Evolutionary conservation across 2,113 vertebrate genomes (phyloP).

Genomic region (Carlito syrichta): DNA sequence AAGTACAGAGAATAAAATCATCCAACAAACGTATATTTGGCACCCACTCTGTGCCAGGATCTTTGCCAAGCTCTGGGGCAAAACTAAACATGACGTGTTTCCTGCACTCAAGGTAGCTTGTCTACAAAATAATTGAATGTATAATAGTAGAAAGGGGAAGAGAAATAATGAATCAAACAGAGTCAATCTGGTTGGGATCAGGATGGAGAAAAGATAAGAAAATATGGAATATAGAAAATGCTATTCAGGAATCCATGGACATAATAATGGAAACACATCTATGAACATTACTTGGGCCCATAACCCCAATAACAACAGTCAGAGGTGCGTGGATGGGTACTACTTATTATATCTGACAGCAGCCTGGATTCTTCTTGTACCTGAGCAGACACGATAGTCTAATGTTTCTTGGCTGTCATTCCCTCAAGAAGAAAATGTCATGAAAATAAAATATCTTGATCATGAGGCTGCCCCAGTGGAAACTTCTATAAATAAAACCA

Average conservation of each 20-base stretch:
- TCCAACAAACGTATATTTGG: not conserved
- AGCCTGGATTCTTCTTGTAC: not conserved
- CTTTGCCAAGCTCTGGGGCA: not conserved
- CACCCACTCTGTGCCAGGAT: not conserved
- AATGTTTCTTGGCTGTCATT: not conserved
- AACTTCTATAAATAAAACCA: not conserved
- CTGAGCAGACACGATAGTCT: not conserved
- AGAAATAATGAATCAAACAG: not conserved
- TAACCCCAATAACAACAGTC: not conserved
- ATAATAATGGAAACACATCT: not conserved
- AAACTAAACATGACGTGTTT: not conserved
- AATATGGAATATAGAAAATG: not conserved
- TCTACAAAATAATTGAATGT: not conserved
- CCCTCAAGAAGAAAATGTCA: not conserved
- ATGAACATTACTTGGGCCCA: not conserved
- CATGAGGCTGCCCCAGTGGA: not conserved
- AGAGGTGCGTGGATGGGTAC: not conserved
- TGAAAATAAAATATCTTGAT: conserved; percentile 39
- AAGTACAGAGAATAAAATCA: not conserved
- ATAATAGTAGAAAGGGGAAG: not conserved
- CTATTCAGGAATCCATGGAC: not conserved
- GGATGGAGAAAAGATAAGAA: not conserved
- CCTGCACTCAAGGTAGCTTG: not conserved
- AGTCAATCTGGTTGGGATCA: not conserved
- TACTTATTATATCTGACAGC: not conserved